Conservation (phyloP, 2,113 vertebrate species). For the Tenrec ecaudatus region DNA sequence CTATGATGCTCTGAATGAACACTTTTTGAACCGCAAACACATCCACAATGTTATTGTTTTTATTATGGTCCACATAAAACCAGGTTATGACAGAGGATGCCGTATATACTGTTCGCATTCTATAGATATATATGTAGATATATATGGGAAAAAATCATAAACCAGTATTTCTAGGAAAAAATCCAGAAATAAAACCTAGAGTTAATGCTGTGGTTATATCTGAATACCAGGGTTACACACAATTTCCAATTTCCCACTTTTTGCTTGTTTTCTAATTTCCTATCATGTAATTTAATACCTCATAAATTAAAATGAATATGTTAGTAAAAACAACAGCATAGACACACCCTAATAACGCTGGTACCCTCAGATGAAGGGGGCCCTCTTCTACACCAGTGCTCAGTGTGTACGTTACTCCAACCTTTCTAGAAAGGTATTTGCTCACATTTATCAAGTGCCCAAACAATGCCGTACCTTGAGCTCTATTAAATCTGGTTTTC, state of each 20-base stretch:
- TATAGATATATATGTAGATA: background rate
- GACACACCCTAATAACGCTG: background rate
- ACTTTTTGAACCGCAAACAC: background rate
- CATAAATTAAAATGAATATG: slow-evolving; percentile 10
- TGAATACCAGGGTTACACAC: background rate
- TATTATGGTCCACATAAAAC: background rate
- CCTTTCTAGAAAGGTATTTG: slow-evolving; percentile 21
- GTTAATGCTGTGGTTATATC: background rate
- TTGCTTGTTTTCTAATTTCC: background rate
- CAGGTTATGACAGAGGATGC: background rate
- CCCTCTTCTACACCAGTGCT: background rate
- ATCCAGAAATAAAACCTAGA: background rate
- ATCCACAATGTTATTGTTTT: background rate
- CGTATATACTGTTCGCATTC: background rate
- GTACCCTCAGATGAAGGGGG: background rate
- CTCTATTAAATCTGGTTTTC: background rate
- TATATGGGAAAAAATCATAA: background rate
- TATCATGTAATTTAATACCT: background rate
- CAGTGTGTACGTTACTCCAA: background rate
- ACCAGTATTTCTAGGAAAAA: background rate
- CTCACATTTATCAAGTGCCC: background rate
- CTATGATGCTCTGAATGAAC: background rate
- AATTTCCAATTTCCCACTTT: background rate
- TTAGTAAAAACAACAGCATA: background rate
- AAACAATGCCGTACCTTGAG: background rate